phyloP scores from a whole-genome alignment of 2,797 vertebrate species.

The Mus minutoides region DNA sequence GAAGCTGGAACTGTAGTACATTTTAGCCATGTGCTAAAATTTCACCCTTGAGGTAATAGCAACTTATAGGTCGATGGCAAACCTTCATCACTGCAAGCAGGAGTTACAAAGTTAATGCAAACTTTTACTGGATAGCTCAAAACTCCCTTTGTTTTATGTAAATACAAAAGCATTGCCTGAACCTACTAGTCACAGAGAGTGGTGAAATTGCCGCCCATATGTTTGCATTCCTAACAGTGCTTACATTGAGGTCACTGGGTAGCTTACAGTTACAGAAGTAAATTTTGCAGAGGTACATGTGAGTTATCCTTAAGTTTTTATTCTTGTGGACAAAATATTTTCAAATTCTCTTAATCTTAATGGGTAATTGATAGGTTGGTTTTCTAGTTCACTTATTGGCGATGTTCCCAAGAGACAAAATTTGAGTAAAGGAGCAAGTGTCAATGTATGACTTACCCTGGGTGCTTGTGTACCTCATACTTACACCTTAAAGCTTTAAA shows the following conservation, averaged over 20 bases:
- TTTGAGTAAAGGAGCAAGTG: constrained; percentile 48
- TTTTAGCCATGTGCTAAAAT: constrained; percentile 75
- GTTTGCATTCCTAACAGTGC: constrained; percentile 24
- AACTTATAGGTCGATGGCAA: constrained; percentile 55
- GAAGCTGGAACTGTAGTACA: constrained; percentile 45
- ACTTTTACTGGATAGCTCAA: constrained; percentile 33
- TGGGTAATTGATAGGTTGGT: background rate
- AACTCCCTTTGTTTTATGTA: constrained; percentile 61
- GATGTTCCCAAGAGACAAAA: constrained; percentile 9
- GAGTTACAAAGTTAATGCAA: constrained; percentile 40
- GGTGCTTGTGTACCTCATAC: background rate
- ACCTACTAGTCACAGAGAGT: background rate
- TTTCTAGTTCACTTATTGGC: constrained; percentile 50
- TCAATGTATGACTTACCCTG: constrained; percentile 1
- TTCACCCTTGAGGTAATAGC: constrained; percentile 71
- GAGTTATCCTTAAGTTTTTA: constrained; percentile 12
- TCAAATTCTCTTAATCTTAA: constrained; percentile 47
- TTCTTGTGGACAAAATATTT: constrained; percentile 48
- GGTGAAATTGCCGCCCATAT: background rate
- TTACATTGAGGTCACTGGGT: background rate
- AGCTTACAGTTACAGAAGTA: constrained; percentile 7
- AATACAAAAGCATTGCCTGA: constrained; percentile 42
- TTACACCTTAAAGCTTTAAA: background rate
- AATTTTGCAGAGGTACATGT: constrained; percentile 19
- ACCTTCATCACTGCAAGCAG: constrained; percentile 38